Evolutionary conservation across 2,113 vertebrate species (phyloP), one percentile per base, ranked within the genome.

Genomic region (Muntiacus muntjak): DNA sequence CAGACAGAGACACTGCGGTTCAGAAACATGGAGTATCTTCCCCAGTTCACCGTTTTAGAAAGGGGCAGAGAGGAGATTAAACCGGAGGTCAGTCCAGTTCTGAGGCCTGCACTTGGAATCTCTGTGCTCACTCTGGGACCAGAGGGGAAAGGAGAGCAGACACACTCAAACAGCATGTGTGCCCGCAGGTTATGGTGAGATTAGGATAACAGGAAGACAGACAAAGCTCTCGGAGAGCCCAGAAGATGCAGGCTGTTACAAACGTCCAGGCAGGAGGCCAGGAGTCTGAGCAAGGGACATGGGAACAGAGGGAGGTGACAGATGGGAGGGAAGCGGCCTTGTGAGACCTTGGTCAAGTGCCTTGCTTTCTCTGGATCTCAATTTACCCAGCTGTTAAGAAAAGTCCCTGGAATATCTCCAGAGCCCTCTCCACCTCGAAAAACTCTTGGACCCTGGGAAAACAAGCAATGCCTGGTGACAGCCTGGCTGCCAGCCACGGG

Each of bases 261-360:
- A 95, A 89, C 2, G 3, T 93, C 95, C 17, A 28, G 97, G 97
- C 95, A 95, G 26, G 3, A 54, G 71, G 96, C 96, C 97, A 97
- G 86, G 78, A 86, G 67, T 89, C 91, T 89, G 36, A 86, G 78
- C 76, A 82, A 87, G 83, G 93, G 67, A 95, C 97, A 86, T 8
- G 40, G 88, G 78, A 96, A 96, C 60, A 84, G 55, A 94, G 94
- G 85, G 91, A 93, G 83, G 88, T 62, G 85, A 84, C 95, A 95
- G 82, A 85, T 62, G 74, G 23, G 76, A 87, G 33, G 87, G 23
- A 62, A 81, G n/a, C 0, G 15, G 91, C 76, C 50, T 12, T 60
- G 76, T 57, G 88, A 96, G 95, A 91, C 87, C 94, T 95, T 93
- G 97, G 96, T 97, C 94, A 94, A 96, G 91, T 83, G 86, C 76